Evolutionary conservation across 1,140 invertebrate species (phyloP).

Genomic region (Triops longicaudatus): DNA sequence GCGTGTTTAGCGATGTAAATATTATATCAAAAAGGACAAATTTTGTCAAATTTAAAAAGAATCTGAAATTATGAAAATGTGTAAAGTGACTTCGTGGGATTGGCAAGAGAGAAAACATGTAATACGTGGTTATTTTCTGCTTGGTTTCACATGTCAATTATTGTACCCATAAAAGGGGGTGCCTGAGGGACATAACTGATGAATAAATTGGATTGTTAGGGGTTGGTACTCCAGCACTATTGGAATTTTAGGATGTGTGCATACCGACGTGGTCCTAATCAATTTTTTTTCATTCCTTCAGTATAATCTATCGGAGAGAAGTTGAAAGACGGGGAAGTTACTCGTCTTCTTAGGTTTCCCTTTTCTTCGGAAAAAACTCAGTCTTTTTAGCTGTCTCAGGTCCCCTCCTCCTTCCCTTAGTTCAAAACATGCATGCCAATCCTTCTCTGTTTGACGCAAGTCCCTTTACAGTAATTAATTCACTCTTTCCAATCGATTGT

Average conservation of each 20-base stretch:
- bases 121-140: background rate
- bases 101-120: background rate
- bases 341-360: background rate
- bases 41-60: no score
- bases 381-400: background rate
- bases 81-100: background rate
- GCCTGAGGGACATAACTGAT: background rate
- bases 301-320: background rate
- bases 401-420: background rate
- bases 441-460: background rate
- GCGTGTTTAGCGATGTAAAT: no score
- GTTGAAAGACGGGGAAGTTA: background rate
- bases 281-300: background rate
- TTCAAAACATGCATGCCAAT: background rate
- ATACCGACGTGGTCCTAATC: background rate
- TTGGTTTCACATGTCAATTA: slow-evolving; percentile 8
- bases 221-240: background rate
- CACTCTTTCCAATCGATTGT: background rate
- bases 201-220: background rate
- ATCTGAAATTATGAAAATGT: no score
- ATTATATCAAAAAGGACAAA: no score
- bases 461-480: background rate
- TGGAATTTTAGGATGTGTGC: background rate
- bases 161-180: background rate
- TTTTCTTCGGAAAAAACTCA: background rate